Conservation (phyloP, 2,797 vertebrate genomes). For the Sphenopsis melanotis region DNA sequence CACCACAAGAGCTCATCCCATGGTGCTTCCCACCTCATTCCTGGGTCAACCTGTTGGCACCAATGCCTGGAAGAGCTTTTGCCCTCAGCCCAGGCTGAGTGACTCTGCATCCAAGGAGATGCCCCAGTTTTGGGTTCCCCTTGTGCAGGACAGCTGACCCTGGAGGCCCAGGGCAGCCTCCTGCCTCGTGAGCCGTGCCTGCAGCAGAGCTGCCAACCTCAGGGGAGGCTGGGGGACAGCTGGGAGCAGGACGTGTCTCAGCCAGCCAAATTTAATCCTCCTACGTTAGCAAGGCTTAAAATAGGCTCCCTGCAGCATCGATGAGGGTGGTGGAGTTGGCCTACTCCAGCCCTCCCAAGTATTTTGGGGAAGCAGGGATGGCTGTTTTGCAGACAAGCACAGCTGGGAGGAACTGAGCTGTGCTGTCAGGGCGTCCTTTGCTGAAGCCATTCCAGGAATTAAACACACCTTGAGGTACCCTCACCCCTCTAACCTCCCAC, state of each 20-base stretch:
- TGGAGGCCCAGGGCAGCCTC: neutral
- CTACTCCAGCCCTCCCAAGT: conserved; percentile 57
- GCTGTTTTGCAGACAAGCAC: conserved; percentile 42
- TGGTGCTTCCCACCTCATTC: neutral
- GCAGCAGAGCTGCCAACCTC: conserved; percentile 51
- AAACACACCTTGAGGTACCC: neutral
- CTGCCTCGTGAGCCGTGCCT: neutral
- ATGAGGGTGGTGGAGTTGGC: conserved; percentile 60
- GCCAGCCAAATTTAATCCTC: conserved; percentile 70
- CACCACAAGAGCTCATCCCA: neutral
- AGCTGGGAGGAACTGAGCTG: conserved; percentile 12
- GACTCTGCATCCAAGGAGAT: neutral
- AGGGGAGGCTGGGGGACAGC: conserved; percentile 66
- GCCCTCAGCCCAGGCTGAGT: rapidly evolving
- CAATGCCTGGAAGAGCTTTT: neutral
- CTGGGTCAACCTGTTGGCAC: neutral
- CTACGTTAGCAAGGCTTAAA: conserved; percentile 69
- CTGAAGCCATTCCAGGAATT: neutral
- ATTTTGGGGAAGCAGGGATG: conserved; percentile 53
- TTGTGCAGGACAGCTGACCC: neutral
- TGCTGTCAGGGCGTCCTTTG: neutral
- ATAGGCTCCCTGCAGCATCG: conserved; percentile 62
- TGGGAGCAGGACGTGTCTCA: conserved; percentile 70
- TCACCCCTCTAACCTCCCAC: neutral
- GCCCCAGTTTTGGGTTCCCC: neutral